Conservation (phyloP, 2,888 invertebrate species). For the Mycalesis mineus region DNA sequence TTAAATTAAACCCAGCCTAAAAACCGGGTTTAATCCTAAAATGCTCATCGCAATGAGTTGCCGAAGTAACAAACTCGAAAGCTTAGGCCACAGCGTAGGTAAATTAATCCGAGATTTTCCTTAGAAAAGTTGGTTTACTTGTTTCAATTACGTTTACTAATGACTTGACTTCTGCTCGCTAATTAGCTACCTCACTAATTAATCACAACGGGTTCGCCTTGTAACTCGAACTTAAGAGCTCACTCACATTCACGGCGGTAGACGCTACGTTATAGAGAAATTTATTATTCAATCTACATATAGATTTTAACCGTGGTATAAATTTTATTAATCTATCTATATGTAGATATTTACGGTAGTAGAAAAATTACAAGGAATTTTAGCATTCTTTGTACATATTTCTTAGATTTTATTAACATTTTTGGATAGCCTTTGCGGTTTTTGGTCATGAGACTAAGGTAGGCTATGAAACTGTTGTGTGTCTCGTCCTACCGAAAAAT, state of each 20-base stretch:
- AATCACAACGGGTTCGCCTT: constrained; percentile 63
- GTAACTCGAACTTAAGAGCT: constrained; percentile 32
- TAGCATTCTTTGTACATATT: no score
- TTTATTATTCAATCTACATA: no score
- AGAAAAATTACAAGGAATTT: no score
- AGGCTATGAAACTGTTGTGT: no score
- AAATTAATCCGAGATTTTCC: constrained; percentile 57
- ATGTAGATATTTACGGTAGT: no score
- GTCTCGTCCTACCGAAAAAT: no score
- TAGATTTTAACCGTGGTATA: no score
- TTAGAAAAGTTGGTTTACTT: constrained; percentile 59
- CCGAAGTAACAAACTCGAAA: constrained; percentile 19
- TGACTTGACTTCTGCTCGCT: constrained; percentile 68
- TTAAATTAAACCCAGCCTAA: neutral
- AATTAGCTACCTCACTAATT: constrained; percentile 73
- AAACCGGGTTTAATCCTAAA: neutral
- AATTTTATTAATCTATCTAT: no score
- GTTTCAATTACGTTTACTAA: constrained; percentile 71
- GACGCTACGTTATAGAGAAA: neutral
- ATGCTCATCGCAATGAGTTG: constrained; percentile 1
- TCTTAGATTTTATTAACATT: no score
- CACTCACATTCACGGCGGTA: neutral
- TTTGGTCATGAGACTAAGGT: no score
- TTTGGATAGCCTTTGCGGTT: no score
- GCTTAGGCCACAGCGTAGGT: constrained; percentile 28